Percentiles rank a stretch among this genome's conserved stretches.
phyloP scores from a whole-genome alignment of 2,797 vertebrate species.

The Mormyrops boulengeri region DNA sequence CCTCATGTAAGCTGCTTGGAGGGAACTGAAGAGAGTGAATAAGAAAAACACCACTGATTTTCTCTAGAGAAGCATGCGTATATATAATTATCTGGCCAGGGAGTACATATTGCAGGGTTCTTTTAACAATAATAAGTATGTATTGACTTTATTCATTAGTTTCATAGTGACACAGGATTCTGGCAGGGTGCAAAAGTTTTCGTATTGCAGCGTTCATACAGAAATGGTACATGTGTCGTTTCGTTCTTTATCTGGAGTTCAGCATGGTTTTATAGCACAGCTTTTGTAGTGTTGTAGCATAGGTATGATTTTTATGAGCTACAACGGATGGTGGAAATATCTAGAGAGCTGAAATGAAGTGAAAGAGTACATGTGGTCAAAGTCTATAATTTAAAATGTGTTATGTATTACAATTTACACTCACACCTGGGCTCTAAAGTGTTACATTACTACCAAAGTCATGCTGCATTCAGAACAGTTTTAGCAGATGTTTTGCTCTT shows the following conservation, averaged over 20 bases:
- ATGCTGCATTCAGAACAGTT: neutral
- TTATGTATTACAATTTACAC: neutral
- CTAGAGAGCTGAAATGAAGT: neutral
- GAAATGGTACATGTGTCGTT: neutral
- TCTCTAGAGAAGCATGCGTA: neutral
- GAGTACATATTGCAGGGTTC: neutral
- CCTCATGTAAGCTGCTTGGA: neutral
- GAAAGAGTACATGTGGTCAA: neutral
- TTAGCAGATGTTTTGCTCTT: neutral
- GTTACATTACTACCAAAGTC: neutral
- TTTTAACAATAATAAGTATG: neutral
- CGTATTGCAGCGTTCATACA: neutral
- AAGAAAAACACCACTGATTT: neutral
- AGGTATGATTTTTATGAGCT: neutral
- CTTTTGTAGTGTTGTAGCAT: neutral
- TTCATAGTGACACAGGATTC: neutral
- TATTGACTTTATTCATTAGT: neutral
- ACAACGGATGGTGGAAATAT: neutral
- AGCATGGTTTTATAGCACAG: neutral
- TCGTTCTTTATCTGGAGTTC: neutral
- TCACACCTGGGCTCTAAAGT: neutral
- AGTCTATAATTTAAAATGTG: neutral
- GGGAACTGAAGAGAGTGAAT: neutral
- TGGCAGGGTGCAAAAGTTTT: neutral
- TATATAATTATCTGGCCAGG: neutral